phyloP scores from a whole-genome alignment of 1,140 invertebrate genomes.

The Drosophila kohkoa region DNA sequence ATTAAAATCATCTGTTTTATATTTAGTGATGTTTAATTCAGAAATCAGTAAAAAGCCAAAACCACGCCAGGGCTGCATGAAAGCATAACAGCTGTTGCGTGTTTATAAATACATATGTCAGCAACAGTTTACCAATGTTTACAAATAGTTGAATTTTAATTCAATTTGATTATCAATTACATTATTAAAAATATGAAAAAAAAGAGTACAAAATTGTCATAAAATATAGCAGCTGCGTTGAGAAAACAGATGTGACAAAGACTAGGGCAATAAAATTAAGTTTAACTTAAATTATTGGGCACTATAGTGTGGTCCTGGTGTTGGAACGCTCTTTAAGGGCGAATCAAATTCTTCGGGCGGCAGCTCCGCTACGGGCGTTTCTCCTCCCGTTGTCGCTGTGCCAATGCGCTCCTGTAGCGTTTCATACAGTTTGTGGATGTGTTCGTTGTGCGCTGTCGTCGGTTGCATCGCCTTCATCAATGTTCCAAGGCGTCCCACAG shows the following conservation, averaged over 20 bases:
- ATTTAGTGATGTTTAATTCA: too few species aligned
- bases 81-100: neutral
- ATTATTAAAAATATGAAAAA: slow-evolving; percentile 2
- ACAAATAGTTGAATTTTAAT: neutral
- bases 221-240: neutral
- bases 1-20: too few species aligned
- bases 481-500: slow-evolving; percentile 91
- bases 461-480: slow-evolving; percentile 95
- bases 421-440: slow-evolving; percentile 92
- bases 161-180: neutral
- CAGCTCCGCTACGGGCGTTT: slow-evolving; percentile 18
- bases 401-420: slow-evolving; percentile 92
- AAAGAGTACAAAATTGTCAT: neutral
- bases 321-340: slow-evolving; percentile 93
- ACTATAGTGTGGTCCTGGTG: slow-evolving; percentile 90
- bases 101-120: neutral
- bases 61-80: neutral
- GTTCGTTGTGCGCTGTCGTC: slow-evolving; percentile 93
- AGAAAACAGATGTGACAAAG: neutral
- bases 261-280: slow-evolving; percentile 12
- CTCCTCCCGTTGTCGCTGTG: slow-evolving; percentile 56
- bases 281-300: slow-evolving; percentile 46
- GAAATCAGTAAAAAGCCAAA: neutral
- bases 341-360: slow-evolving; percentile 87
- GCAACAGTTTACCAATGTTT: neutral